phyloP scores from a whole-genome alignment of 2,888 invertebrate genomes.

The Dione juno region DNA sequence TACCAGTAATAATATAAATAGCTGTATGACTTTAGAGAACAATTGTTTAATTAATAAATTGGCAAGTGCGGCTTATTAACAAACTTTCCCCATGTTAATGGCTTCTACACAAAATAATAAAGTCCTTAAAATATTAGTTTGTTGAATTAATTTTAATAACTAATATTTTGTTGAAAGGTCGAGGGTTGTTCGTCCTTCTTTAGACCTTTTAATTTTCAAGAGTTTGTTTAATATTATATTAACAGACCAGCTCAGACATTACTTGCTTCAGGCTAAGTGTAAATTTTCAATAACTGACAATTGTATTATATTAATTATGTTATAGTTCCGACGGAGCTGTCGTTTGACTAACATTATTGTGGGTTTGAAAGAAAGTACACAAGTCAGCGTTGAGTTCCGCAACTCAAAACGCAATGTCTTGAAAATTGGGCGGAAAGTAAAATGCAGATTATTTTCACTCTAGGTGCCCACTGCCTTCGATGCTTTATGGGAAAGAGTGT shows the following conservation, averaged over 20 bases:
- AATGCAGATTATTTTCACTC: too few relatives aligned
- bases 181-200: constrained; percentile 32
- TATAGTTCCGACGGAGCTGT: too few relatives aligned
- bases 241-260: neutral
- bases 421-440: too few relatives aligned
- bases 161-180: constrained; percentile 37
- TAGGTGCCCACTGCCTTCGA: too few relatives aligned
- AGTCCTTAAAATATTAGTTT: constrained; percentile 34
- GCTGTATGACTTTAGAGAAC: neutral
- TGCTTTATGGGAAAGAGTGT: too few relatives aligned
- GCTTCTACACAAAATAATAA: constrained; percentile 31
- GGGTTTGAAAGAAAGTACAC: too few relatives aligned
- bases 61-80: constrained; percentile 19
- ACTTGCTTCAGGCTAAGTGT: constrained; percentile 15
- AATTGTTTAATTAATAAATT: constrained; percentile 22
- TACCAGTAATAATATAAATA: neutral
- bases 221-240: constrained; percentile 23
- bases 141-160: constrained; percentile 37
- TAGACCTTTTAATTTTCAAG: constrained; percentile 18
- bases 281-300: constrained; percentile 32
- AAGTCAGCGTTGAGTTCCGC: too few relatives aligned
- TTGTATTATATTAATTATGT: constrained; percentile 1
- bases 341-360: too few relatives aligned
- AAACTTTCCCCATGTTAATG: constrained; percentile 32
- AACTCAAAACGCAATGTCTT: too few relatives aligned